Conservation (phyloP, 2,113 vertebrate species). For the Engystomops pustulosus region DNA sequence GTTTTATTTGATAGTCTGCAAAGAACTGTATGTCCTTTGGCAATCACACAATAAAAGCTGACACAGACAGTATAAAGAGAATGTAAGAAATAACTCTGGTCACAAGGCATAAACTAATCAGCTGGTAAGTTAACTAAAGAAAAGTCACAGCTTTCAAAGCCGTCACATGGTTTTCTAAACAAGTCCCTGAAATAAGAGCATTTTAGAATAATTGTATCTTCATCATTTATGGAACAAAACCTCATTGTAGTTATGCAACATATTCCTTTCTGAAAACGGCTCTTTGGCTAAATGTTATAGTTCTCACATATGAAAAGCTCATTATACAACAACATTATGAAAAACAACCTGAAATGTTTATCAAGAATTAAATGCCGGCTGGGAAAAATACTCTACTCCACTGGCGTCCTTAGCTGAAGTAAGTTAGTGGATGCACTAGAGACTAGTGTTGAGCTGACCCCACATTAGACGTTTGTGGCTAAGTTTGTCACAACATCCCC, state of each 20-base stretch:
- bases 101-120: slow-evolving; percentile 45
- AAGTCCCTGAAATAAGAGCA: neutral
- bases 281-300: neutral
- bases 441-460: too few relatives aligned
- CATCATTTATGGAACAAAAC: slow-evolving; percentile 2
- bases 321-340: neutral
- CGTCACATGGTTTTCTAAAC: slow-evolving; percentile 38
- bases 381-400: neutral
- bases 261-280: neutral
- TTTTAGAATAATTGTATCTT: slow-evolving; percentile 10
- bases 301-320: neutral
- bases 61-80: slow-evolving; percentile 25
- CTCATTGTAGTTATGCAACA: neutral
- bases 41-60: neutral
- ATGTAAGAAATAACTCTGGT: slow-evolving; percentile 11
- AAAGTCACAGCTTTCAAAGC: neutral
- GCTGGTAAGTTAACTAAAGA: slow-evolving; percentile 35
- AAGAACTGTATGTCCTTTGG: slow-evolving; percentile 25
- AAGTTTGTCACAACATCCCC: too few relatives aligned
- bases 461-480: too few relatives aligned
- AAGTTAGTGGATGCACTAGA: too few relatives aligned
- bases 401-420: too few relatives aligned
- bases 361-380: neutral
- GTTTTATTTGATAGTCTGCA: neutral
- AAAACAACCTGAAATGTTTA: neutral